phyloP scores from a whole-genome alignment of 1,140 invertebrate species.

The Periplaneta americana region DNA sequence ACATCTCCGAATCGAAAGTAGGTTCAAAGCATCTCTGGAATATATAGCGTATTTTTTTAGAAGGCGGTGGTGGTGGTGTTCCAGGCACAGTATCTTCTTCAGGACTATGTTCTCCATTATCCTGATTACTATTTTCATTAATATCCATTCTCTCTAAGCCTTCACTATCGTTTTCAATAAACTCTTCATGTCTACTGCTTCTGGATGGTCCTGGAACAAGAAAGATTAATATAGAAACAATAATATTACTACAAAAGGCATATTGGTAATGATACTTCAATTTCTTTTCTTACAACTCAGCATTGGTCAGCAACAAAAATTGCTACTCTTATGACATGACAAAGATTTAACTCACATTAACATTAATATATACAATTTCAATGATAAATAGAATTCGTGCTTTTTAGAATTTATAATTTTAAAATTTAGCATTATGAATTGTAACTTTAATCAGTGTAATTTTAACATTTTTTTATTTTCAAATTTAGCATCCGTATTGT shows the following conservation, averaged over 20 bases:
- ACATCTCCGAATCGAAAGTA: conserved; percentile 51
- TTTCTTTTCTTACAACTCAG: too few relatives aligned
- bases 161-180: background rate
- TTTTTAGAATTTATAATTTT: too few relatives aligned
- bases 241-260: background rate
- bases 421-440: too few relatives aligned
- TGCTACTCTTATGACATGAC: too few relatives aligned
- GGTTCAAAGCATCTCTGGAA: conserved; percentile 60
- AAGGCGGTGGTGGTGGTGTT: conserved; percentile 40
- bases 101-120: conserved; percentile 12
- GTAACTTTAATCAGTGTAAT: too few relatives aligned
- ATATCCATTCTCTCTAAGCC: background rate
- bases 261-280: too few relatives aligned
- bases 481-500: too few relatives aligned
- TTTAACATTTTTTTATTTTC: too few relatives aligned
- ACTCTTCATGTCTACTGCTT: background rate
- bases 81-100: conserved; percentile 39
- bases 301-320: too few relatives aligned
- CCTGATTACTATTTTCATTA: background rate
- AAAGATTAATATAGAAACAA: background rate
- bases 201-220: background rate
- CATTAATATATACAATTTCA: too few relatives aligned
- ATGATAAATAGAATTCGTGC: too few relatives aligned
- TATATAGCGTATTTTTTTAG: conserved; percentile 31
- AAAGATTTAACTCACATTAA: too few relatives aligned